phyloP scores from a whole-genome alignment of 2,888 invertebrate species.

The Hydrotaea diabolus region DNA sequence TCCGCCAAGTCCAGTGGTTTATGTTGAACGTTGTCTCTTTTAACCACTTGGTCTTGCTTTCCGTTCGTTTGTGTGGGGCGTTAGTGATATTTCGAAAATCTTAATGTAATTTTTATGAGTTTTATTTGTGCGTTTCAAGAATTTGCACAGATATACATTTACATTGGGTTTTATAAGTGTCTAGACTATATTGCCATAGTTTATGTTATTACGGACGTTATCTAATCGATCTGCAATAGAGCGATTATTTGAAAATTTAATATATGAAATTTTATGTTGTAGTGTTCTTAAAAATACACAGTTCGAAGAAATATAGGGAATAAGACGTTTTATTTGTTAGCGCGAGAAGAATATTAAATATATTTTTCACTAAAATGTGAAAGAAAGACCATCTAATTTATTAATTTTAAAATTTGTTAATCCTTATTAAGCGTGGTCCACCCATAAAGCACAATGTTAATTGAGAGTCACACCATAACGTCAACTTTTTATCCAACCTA shows the following conservation, averaged over 20 bases:
- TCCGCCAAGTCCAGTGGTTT: slow-evolving; percentile 51
- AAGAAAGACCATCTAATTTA: too few relatives aligned
- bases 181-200: not conserved
- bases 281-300: too few relatives aligned
- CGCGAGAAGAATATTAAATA: too few relatives aligned
- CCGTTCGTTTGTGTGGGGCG: not conserved
- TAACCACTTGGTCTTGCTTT: not conserved
- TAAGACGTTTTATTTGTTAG: too few relatives aligned
- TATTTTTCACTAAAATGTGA: too few relatives aligned
- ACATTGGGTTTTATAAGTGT: not conserved
- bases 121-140: slow-evolving; percentile 36
- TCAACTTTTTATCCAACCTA: too few relatives aligned
- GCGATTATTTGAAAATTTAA: not conserved
- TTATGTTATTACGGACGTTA: not conserved
- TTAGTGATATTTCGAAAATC: slow-evolving; percentile 30
- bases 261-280: too few relatives aligned
- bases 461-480: too few relatives aligned
- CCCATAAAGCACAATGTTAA: too few relatives aligned
- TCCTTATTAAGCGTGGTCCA: too few relatives aligned
- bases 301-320: too few relatives aligned
- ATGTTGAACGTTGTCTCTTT: not conserved
- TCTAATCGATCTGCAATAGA: not conserved
- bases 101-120: slow-evolving; percentile 59
- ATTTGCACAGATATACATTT: slow-evolving; percentile 47
- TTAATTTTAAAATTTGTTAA: too few relatives aligned